Conservation (phyloP, 2,797 vertebrate species). For the Melanotaenia trifasciata region DNA sequence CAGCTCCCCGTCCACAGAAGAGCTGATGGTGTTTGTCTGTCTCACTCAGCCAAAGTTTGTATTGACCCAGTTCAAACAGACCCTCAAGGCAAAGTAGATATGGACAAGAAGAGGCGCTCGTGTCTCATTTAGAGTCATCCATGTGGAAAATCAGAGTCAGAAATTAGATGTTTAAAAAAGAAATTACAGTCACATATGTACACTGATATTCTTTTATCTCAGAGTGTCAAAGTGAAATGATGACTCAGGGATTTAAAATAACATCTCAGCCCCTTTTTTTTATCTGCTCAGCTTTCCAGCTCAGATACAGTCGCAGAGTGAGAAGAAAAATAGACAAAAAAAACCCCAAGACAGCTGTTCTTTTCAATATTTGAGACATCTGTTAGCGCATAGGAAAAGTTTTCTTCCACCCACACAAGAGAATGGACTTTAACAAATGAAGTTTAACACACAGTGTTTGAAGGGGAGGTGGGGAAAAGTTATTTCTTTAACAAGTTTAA, state of each 20-base stretch:
- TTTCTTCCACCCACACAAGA: constrained; percentile 68
- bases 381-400: constrained; percentile 66
- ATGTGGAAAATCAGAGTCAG: constrained; percentile 63
- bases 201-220: constrained; percentile 78
- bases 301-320: constrained; percentile 53
- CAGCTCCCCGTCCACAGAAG: constrained; percentile 44
- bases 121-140: constrained; percentile 69
- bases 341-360: constrained; percentile 39
- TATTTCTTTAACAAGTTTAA: constrained; percentile 58
- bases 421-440: constrained; percentile 54
- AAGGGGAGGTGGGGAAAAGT: constrained; percentile 39
- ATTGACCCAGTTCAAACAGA: constrained; percentile 68
- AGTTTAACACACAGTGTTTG: constrained; percentile 53
- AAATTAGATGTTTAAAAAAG: constrained; percentile 70
- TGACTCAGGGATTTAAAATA: constrained; percentile 66
- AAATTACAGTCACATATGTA: constrained; percentile 78
- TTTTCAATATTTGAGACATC: constrained; percentile 61
- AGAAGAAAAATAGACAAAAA: background rate
- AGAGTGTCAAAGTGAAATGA: constrained; percentile 72
- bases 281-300: constrained; percentile 69
- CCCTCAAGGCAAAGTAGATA: constrained; percentile 76
- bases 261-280: constrained; percentile 68
- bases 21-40: constrained; percentile 46
- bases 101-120: constrained; percentile 52
- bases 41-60: constrained; percentile 61